Percentiles rank a stretch among this genome's conserved stretches.
phyloP scores from a whole-genome alignment of 2,888 invertebrate species.

The Oligia latruncula region DNA sequence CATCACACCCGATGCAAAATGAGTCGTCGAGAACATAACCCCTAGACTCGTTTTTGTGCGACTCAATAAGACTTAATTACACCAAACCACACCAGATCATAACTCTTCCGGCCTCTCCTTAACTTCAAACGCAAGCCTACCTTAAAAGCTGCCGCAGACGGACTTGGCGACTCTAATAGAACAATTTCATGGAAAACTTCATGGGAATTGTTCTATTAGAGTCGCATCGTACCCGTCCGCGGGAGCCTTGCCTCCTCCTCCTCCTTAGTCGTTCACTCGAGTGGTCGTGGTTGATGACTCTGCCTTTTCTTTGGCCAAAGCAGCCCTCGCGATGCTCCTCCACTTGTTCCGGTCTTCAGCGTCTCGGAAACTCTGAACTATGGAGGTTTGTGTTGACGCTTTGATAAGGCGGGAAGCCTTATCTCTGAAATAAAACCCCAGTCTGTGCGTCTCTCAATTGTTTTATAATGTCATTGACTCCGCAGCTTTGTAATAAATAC shows the following conservation, averaged over 20 bases:
- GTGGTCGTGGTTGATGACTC: too few species aligned
- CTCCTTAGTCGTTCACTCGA: too few species aligned
- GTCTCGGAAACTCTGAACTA: too few species aligned
- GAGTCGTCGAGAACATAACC: background rate
- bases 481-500: conserved; percentile 29
- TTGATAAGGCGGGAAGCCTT: too few species aligned
- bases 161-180: background rate
- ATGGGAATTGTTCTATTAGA: background rate
- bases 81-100: background rate
- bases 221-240: background rate
- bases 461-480: background rate
- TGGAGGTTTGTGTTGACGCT: too few species aligned
- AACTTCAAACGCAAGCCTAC: conserved; percentile 1
- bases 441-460: conserved; percentile 3
- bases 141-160: background rate
- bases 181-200: background rate
- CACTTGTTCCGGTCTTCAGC: too few species aligned
- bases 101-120: background rate
- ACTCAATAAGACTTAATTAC: background rate
- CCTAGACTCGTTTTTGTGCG: background rate
- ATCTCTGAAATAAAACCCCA: background rate
- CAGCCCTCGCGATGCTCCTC: too few species aligned
- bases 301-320: too few species aligned
- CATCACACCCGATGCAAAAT: background rate
- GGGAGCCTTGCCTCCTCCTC: background rate